Base-by-base conservation (phyloP, 2,113 vertebrate genomes). In the Solea solea region DNA sequence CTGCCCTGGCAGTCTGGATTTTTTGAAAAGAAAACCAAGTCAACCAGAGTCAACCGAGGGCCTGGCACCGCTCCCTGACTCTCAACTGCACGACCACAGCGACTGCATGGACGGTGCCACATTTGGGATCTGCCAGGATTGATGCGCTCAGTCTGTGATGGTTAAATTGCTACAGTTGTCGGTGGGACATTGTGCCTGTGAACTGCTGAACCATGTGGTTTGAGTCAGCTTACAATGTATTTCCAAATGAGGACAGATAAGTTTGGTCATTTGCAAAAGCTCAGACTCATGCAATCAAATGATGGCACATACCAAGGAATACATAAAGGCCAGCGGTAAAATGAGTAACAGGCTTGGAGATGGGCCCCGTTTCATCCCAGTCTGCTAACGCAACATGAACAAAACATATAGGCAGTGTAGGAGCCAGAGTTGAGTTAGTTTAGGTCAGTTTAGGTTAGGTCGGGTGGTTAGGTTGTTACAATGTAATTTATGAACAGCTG, bases 241-340 rank as follows among this genome's bases (percentile, higher is more conserved):
- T 71, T 89, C 61, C 68, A 81, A 86, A 77, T 78, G 57, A 64
- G 58, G 70, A 55, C 61, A 46, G 86, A 87, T 83, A 86, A 79
- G 83, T 79, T 53, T 57, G 60, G 40, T 49, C 74, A 44, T 70
- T 75, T 81, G 53, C 49, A 74, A 41, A 21, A 25, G 44, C 64
- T 71, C 56, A 75, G 67, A 62, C 52, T 62, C 58, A 50, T 67
- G 76, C 61, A 82, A 85, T 82, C 62, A 79, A 81, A 85, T 62
- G 69, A 83, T 83, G 84, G 82, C 68, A 64, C 39, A 34, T 50
- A 9, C 9, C 56, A 59, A 53, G 56, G 44, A 45, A 40, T 14
- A 54, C 63, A 70, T 27, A 15, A 69, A 51, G 42, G 45, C 49
- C 64, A 76, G 78, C 69, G 80, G 81, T 83, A 67, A 75, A 80